phyloP scores from a whole-genome alignment of 1,140 invertebrate genomes.

The Listronotus bonariensis region DNA sequence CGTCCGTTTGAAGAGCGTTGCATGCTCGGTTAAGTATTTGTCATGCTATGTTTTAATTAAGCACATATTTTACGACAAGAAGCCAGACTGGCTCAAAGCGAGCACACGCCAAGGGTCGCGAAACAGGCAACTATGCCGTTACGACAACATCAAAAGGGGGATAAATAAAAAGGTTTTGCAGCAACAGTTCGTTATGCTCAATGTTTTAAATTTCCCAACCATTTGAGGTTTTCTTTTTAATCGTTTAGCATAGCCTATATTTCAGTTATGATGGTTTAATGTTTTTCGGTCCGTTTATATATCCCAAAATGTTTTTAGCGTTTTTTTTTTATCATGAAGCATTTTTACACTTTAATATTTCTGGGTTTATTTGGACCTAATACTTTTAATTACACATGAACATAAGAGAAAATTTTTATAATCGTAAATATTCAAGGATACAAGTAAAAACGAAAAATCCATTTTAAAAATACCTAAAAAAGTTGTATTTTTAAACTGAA shows the following conservation, averaged over 20 bases:
- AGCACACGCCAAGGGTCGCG: conserved; percentile 44
- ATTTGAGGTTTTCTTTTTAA: conserved; percentile 9
- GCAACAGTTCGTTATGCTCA: conserved; percentile 27
- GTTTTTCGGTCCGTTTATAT: too few species aligned
- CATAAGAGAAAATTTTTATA: too few species aligned
- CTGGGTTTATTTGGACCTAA: too few species aligned
- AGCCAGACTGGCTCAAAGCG: conserved; percentile 46
- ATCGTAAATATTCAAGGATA: too few species aligned
- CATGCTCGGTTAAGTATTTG: conserved; percentile 55
- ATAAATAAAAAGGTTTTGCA: conserved; percentile 24
- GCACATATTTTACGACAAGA: conserved; percentile 53
- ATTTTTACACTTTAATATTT: too few species aligned
- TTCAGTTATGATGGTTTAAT: not conserved
- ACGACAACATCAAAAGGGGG: conserved; percentile 41
- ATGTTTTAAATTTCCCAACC: conserved; percentile 20
- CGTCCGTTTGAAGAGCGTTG: conserved; percentile 49
- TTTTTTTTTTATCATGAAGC: too few species aligned
- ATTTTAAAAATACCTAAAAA: too few species aligned
- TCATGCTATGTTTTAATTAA: conserved; percentile 56
- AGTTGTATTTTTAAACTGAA: too few species aligned
- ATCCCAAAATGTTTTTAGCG: too few species aligned
- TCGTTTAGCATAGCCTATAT: conserved; percentile 8
- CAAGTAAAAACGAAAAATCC: too few species aligned
- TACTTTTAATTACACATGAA: too few species aligned
- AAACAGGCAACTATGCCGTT: conserved; percentile 39